Evolutionary conservation across 2,113 vertebrate genomes (phyloP), one percentile per base, ranked within the genome.

Genomic region (Pseudolaguvia tuberculata): DNA sequence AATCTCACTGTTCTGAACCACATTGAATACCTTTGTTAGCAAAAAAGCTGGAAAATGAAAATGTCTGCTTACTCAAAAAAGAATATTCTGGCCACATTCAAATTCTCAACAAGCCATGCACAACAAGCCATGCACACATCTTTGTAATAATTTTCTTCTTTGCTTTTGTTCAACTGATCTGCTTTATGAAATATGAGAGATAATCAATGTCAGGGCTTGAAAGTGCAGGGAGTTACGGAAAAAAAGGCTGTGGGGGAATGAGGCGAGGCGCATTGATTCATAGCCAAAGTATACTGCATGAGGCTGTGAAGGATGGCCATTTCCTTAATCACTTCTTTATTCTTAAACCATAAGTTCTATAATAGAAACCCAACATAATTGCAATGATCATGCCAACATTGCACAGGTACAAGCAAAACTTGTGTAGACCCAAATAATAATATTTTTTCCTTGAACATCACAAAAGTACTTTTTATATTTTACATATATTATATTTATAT

Each of bases 41-140:
- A 84, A 70, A 86, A 89, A 84, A 39, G 15, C 15, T 29, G 18
- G 47, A 84, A 72, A 85, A 83, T 83, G 13, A 25, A 25, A 85
- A 79, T 86, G 83, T 87, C 83, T 88, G 85, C 81, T 84, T 83
- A 80, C 71, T 66, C 77, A 78, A 70, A 76, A 70, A 76, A 85
- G 58, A 81, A 85, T 83, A 73, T 78, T 70, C 5, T 72, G 66
- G 74, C 78, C 50, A 75, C 75, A 81, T 86, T 87, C 84, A 76
- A 85, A 84, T 85, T 86, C 79, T 83, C 73, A 74, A 79, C 75
- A 61, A 76, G 82, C 79, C 52, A 76, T 29, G 39, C 13, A 13
- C 53, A 59, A 79, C 75, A 61, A 76, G 82, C 79, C 52, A 76
- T 29, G 39, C 13, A 13, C 53, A 59, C 57, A 83, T 65, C 80